These are phyloP conservation scores for Arge pagana DNA, from an alignment of 2,888 invertebrate species.

Conservation along the genomic window DNA sequence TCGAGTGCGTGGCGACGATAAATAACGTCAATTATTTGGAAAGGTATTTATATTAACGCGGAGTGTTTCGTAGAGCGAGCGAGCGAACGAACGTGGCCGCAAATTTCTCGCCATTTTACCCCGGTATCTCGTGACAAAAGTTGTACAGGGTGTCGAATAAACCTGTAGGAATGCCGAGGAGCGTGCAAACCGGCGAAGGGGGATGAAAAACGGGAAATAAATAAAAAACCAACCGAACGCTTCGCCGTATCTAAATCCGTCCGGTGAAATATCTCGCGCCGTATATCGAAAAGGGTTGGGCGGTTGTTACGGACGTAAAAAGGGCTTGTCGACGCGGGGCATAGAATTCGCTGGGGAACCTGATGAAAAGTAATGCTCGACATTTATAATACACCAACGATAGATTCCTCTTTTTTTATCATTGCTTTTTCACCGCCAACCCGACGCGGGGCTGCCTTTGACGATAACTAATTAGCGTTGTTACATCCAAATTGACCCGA, in stretches of 20 bases:
- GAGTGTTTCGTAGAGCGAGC: no score
- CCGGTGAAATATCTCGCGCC: conserved; percentile 7
- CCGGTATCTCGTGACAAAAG: conserved; percentile 14
- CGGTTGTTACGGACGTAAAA: conserved; percentile 14
- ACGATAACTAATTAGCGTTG: neutral
- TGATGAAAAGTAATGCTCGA: conserved; percentile 7
- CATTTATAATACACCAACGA: conserved; percentile 6
- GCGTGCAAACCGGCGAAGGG: no score
- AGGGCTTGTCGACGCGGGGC: conserved; percentile 12
- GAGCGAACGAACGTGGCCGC: no score
- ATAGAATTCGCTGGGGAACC: conserved; percentile 9
- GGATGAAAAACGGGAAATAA: conserved; percentile 4
- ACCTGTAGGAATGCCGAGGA: conserved; percentile 12
- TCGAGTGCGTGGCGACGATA: no score
- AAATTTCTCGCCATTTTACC: conserved; percentile 19
- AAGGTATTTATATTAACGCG: conserved; percentile 46
- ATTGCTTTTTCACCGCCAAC: neutral
- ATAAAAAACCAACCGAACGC: conserved; percentile 18
- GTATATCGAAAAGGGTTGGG: neutral
- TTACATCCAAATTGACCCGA: no score
- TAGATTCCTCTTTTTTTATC: neutral
- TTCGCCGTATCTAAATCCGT: conserved; percentile 13
- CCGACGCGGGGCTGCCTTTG: neutral
- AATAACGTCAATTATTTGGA: conserved; percentile 45
- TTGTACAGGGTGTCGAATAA: conserved; percentile 11